Evolutionary conservation across 2,113 vertebrate species (phyloP).

Genomic region (Cinclus mexicanus): DNA sequence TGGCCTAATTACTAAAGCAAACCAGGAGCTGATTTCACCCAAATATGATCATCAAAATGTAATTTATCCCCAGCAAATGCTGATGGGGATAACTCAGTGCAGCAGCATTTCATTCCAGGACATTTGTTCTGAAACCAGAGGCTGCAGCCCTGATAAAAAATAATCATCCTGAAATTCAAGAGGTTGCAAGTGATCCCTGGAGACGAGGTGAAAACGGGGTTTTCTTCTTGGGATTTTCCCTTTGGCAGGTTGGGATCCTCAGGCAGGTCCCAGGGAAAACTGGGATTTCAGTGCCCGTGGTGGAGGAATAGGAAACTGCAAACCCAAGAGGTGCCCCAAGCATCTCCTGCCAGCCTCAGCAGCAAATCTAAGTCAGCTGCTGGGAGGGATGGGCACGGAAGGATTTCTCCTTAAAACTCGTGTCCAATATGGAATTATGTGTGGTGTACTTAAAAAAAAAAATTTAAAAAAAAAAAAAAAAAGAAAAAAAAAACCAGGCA

Average conservation of each 20-base stretch:
- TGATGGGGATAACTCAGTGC: slow-evolving; percentile 40
- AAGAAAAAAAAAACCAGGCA: too few relatives aligned
- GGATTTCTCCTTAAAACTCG: not conserved
- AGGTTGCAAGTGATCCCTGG: not conserved
- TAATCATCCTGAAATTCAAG: slow-evolving; percentile 71
- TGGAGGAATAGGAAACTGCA: slow-evolving; percentile 39
- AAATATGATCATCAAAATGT: not conserved
- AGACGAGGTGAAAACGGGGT: slow-evolving; percentile 41
- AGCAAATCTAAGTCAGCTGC: not conserved
- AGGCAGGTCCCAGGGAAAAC: slow-evolving; percentile 36
- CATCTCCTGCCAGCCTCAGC: not conserved
- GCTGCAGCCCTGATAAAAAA: slow-evolving; percentile 65
- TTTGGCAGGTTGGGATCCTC: slow-evolving; percentile 54
- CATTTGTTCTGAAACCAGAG: slow-evolving; percentile 64
- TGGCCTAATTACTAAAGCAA: not conserved
- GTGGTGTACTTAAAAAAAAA: not conserved
- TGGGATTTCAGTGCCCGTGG: slow-evolving; percentile 60
- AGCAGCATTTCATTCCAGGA: slow-evolving; percentile 8
- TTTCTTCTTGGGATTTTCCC: slow-evolving; percentile 62
- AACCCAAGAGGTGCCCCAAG: not conserved
- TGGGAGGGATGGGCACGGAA: slow-evolving; percentile 35
- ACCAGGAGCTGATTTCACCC: not conserved
- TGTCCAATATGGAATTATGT: not conserved
- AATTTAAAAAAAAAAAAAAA: not conserved
- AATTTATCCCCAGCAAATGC: not conserved